These are phyloP conservation scores for Luidia sarsii DNA, from an alignment of 53 echinoderm and acorn worm genomes.

Conservation along the genomic window DNA sequence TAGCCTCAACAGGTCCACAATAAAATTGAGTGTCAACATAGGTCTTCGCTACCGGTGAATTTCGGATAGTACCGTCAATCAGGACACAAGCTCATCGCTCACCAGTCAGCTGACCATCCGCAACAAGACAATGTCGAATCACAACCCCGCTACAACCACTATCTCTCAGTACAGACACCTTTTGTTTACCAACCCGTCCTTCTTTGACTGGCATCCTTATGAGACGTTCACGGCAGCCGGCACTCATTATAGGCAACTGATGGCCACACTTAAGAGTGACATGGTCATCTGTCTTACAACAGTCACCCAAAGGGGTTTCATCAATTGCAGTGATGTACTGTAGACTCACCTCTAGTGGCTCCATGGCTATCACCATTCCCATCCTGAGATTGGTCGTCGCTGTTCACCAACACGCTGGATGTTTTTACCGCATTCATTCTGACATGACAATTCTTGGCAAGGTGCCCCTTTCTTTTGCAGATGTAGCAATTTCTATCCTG, in stretches of 20 bases:
- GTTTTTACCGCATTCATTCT: neutral
- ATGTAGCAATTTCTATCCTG: neutral
- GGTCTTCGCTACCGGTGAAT: neutral
- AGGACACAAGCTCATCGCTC: neutral
- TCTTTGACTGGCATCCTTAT: slow-evolving; percentile 35
- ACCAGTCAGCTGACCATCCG: neutral
- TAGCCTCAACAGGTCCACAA: neutral
- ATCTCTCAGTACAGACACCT: slow-evolving; percentile 28
- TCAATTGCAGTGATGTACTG: neutral
- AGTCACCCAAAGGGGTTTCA: neutral
- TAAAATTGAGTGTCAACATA: slow-evolving; percentile 33
- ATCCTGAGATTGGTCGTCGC: too few species aligned
- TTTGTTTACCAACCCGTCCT: neutral
- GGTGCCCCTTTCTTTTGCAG: slow-evolving; percentile 4
- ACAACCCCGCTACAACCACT: slow-evolving; percentile 34
- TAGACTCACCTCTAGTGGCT: neutral
- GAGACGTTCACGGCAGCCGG: neutral
- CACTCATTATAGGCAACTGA: neutral
- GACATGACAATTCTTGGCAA: neutral
- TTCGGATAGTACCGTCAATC: slow-evolving; percentile 30
- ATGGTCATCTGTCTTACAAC: slow-evolving; percentile 36
- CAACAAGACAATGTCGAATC: neutral
- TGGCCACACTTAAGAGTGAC: slow-evolving; percentile 23
- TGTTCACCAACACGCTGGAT: neutral
- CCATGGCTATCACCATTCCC: neutral